These are phyloP conservation scores for Tangara arthus DNA, from an alignment of 2,797 vertebrate species.

Conservation along the genomic window DNA sequence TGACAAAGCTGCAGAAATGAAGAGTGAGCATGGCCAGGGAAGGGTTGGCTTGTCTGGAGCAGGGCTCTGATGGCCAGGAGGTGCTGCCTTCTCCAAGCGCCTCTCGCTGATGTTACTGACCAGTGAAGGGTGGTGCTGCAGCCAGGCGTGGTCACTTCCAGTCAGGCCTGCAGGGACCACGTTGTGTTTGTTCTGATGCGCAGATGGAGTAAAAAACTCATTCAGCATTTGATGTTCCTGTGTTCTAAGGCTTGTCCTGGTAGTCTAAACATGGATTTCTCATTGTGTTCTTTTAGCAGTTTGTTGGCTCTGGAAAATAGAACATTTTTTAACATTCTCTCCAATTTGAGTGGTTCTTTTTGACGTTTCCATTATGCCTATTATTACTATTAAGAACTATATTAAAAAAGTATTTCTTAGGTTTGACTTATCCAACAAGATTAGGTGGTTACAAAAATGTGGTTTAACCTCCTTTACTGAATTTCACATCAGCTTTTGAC, in stretches of 20 bases:
- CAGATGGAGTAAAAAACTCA: neutral
- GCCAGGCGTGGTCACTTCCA: neutral
- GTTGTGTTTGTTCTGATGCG: neutral
- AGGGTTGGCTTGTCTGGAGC: neutral
- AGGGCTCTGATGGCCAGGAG: neutral
- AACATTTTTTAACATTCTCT: neutral
- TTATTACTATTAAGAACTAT: neutral
- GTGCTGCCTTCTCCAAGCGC: neutral
- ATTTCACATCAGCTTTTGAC: neutral
- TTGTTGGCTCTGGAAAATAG: neutral
- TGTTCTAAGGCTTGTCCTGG: neutral
- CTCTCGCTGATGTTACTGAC: neutral
- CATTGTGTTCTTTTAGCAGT: neutral
- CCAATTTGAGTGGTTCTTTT: neutral
- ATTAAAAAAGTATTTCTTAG: neutral
- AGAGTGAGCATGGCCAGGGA: neutral
- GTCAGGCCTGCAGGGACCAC: accelerated
- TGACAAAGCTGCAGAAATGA: slow-evolving; percentile 24
- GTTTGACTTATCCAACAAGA: slow-evolving; percentile 5
- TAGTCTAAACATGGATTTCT: neutral
- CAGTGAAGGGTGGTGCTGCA: neutral
- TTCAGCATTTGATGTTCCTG: neutral
- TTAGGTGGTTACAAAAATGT: slow-evolving; percentile 22
- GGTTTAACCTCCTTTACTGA: neutral
- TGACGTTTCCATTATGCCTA: neutral